A percentile compares a stretch with the other conserved stretches of the same genome.
These are phyloP conservation scores for Eilema caniola DNA, from an alignment of 2,888 invertebrate species.

Conservation along the genomic window DNA sequence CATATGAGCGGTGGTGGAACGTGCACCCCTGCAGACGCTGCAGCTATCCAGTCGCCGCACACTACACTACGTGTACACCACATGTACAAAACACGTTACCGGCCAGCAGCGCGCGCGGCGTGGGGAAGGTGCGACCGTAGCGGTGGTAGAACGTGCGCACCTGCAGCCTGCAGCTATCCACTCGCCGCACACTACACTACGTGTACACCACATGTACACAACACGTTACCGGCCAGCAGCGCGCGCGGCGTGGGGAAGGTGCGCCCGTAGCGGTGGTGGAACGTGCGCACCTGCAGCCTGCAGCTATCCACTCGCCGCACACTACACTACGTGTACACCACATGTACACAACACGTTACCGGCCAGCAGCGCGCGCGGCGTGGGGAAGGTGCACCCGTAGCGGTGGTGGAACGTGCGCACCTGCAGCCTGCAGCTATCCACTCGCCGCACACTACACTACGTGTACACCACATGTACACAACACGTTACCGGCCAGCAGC, in stretches of 20 bases:
- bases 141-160: too few relatives aligned
- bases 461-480: too few relatives aligned
- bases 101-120: slow-evolving; percentile 80
- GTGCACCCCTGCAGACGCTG: too few relatives aligned
- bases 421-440: slow-evolving; percentile 67
- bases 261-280: slow-evolving; percentile 92
- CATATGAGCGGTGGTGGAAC: too few relatives aligned
- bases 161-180: too few relatives aligned
- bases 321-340: too few relatives aligned
- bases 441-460: too few relatives aligned
- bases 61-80: too few relatives aligned
- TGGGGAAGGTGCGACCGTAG: slow-evolving; percentile 92
- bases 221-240: slow-evolving; percentile 34
- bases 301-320: slow-evolving; percentile 20
- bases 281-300: slow-evolving; percentile 89
- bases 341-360: slow-evolving; percentile 13
- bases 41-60: too few relatives aligned
- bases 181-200: too few relatives aligned
- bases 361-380: slow-evolving; percentile 79
- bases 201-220: too few relatives aligned
- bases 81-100: slow-evolving; percentile 22
- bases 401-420: slow-evolving; percentile 93
- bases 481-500: slow-evolving; percentile 28
- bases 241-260: slow-evolving; percentile 91
- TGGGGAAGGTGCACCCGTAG: slow-evolving; percentile 93